Percentiles rank a stretch among this genome's conserved stretches.
These are phyloP conservation scores for Gandaritis pyraliata DNA, from an alignment of 2,888 invertebrate genomes.

Conservation along the genomic window DNA sequence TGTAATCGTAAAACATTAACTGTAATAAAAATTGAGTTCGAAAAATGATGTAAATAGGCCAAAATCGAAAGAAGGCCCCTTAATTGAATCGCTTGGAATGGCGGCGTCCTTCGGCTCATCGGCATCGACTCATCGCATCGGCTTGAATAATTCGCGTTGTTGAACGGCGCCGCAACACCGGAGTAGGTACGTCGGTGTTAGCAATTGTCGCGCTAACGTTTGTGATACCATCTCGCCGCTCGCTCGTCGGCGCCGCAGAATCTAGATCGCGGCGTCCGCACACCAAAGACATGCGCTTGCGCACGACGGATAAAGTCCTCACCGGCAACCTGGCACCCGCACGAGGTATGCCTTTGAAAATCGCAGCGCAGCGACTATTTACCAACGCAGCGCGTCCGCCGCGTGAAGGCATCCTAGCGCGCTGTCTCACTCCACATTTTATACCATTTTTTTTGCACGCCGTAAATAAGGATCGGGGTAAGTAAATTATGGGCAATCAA, in stretches of 20 bases:
- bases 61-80: too few species aligned
- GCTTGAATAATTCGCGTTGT: constrained; percentile 75
- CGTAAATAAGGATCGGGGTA: constrained; percentile 41
- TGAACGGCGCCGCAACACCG: constrained; percentile 44
- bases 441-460: constrained; percentile 46
- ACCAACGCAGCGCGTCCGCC: constrained; percentile 49
- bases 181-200: constrained; percentile 56
- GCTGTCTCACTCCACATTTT: constrained; percentile 43
- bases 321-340: constrained; percentile 61
- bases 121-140: constrained; percentile 53
- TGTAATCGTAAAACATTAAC: too few species aligned
- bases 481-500: constrained; percentile 31
- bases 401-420: constrained; percentile 77
- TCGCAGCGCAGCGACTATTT: constrained; percentile 59
- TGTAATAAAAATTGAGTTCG: too few species aligned
- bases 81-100: constrained; percentile 31
- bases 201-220: constrained; percentile 79
- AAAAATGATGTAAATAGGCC: too few species aligned
- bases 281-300: constrained; percentile 75
- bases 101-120: constrained; percentile 22
- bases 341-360: constrained; percentile 76
- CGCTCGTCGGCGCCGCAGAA: constrained; percentile 67
- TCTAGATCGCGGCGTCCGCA: constrained; percentile 77
- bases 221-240: constrained; percentile 75
- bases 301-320: constrained; percentile 79